Evolutionary conservation across 2,113 vertebrate genomes (phyloP).

Genomic region (Cyprinodon variegatus): DNA sequence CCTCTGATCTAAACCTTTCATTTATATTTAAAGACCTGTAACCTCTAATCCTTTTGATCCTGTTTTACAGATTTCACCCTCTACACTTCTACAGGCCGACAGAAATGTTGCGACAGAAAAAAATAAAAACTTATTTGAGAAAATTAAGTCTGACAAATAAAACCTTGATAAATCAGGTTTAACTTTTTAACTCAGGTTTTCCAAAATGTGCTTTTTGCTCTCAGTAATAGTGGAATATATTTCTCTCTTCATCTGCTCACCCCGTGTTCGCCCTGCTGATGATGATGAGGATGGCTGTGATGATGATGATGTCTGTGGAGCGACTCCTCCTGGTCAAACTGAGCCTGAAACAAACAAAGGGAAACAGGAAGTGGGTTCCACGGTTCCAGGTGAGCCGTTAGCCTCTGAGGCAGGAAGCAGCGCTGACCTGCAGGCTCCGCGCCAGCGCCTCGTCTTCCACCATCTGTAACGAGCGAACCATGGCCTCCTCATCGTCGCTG

Average conservation of each 20-base stretch:
- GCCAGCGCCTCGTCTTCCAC: constrained; percentile 79
- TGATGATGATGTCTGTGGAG: constrained; percentile 18
- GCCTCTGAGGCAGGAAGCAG: neutral
- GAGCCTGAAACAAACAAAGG: constrained; percentile 56
- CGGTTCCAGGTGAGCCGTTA: neutral
- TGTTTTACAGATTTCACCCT: too few relatives aligned
- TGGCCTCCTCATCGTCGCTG: constrained; percentile 74
- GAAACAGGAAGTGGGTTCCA: neutral
- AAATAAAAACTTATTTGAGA: too few relatives aligned
- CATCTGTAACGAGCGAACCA: constrained; percentile 67
- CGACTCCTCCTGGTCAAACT: constrained; percentile 75
- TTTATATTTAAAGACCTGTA: too few relatives aligned
- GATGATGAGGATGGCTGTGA: constrained; percentile 30
- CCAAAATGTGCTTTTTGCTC: neutral
- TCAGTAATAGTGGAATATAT: neutral
- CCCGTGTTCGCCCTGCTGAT: constrained; percentile 29
- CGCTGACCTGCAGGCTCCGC: constrained; percentile 74
- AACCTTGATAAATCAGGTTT: too few relatives aligned
- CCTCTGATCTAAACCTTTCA: too few relatives aligned
- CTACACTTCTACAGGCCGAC: too few relatives aligned
- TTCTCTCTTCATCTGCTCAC: constrained; percentile 30
- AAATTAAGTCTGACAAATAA: too few relatives aligned
- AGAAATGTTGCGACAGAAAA: too few relatives aligned
- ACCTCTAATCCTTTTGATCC: too few relatives aligned
- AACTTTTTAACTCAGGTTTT: too few relatives aligned